Conservation (phyloP, 2,113 vertebrate genomes). For the Pongo abelii region DNA sequence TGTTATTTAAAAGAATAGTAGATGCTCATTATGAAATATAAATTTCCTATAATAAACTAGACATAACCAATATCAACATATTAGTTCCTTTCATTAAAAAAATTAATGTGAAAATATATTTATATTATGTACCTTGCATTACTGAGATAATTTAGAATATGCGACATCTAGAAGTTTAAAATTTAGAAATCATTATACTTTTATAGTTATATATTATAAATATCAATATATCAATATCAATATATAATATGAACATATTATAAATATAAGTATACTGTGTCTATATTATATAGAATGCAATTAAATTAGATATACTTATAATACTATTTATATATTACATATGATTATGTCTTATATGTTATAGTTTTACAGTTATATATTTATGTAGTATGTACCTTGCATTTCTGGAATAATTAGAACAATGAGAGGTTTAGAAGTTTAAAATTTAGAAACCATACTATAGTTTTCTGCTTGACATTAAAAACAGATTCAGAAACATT, state of each 20-base stretch:
- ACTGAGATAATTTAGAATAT: background rate
- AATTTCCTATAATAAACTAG: background rate
- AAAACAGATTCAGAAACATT: conserved; percentile 25
- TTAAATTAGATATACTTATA: background rate
- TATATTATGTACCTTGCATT: background rate
- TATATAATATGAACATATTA: background rate
- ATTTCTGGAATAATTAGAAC: background rate
- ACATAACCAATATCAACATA: background rate
- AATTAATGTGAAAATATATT: background rate
- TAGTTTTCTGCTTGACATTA: conserved; percentile 28
- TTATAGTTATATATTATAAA: background rate
- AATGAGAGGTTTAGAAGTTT: background rate
- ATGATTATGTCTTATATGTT: background rate
- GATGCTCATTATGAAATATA: background rate
- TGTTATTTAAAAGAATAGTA: conserved; percentile 10
- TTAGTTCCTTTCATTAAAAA: conserved; percentile 12
- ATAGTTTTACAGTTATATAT: background rate
- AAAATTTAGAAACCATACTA: conserved; percentile 40
- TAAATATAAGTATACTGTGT: background rate
- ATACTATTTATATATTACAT: background rate
- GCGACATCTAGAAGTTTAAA: background rate
- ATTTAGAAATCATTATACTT: background rate
- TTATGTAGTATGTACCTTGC: background rate
- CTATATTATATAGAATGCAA: background rate
- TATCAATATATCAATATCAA: background rate